phyloP scores from a whole-genome alignment of 2,888 invertebrate species.

The Micoletzkya japonica region DNA sequence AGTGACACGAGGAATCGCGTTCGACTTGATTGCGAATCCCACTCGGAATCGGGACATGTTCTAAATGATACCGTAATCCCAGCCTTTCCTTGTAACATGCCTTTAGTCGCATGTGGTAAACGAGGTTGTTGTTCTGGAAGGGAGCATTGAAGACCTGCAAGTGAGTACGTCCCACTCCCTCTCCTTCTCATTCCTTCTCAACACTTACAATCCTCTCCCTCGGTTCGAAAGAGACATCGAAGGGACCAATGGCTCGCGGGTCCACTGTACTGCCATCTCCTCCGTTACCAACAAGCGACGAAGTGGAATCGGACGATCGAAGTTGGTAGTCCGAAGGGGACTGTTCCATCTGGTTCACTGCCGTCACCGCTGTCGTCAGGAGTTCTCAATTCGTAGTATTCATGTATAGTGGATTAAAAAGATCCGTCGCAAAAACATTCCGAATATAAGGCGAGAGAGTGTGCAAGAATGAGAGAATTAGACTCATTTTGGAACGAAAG shows the following conservation, averaged over 20 bases:
- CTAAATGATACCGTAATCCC: constrained; percentile 3
- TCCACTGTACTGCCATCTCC: constrained; percentile 1
- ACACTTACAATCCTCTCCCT: constrained; percentile 28
- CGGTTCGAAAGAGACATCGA: constrained; percentile 34
- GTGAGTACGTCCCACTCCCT: not conserved
- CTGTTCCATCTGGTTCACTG: constrained; percentile 18
- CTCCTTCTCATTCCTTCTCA: not conserved
- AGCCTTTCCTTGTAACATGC: not conserved
- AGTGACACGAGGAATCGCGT: constrained; percentile 40
- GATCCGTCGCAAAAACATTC: too few relatives aligned
- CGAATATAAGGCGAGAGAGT: too few relatives aligned
- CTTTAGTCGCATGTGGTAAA: constrained; percentile 34
- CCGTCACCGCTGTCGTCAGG: too few relatives aligned
- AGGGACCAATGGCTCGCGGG: constrained; percentile 21
- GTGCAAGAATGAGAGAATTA: too few relatives aligned
- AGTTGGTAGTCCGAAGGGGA: not conserved
- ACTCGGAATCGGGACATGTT: constrained; percentile 31
- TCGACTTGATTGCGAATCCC: constrained; percentile 38
- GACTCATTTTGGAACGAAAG: too few relatives aligned
- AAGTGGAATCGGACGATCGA: not conserved
- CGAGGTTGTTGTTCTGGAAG: constrained; percentile 32
- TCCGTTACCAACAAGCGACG: constrained; percentile 1
- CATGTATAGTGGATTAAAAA: too few relatives aligned
- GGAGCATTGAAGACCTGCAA: constrained; percentile 37
- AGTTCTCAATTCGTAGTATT: too few relatives aligned